Evolutionary conservation across 2,797 vertebrate species (phyloP), one percentile per base, ranked within the genome.

Genomic region (Phyllotis vaccarum): DNA sequence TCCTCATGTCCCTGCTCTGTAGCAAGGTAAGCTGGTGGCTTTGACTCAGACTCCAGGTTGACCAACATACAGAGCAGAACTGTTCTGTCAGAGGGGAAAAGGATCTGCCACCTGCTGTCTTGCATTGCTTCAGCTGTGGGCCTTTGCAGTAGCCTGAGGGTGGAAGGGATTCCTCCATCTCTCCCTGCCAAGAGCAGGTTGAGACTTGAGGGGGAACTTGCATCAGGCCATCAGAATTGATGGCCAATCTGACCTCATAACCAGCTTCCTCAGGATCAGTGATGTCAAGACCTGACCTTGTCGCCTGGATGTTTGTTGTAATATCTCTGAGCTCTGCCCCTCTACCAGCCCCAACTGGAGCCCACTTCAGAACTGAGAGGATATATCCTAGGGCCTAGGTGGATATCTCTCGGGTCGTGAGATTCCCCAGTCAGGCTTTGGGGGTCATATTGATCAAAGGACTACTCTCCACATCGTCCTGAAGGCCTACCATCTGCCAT

Each of bases 1-100:
- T 99, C 98, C 99, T 99, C 98, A 99, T 99, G 99, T 99, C 99
- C 83, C 99, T 99, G 97, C 98, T 99, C 97, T 99, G 99, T 98
- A 99, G 99, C 99, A 99, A 99, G 99, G 99, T 99, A 21, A 97
- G 97, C 19, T 16, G 1, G 6, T 5, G 66, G 49, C 43, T n/a
- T 40, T 52, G 43, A 22, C 78, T 54, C 2, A 14, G 75, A 43
- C n/a, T 40, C 56, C 88, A 79, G 49, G 27, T 46, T 68, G 76
- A 54, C 16, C 21, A 49, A n/a, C 46, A 62, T 34, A 11, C 37
- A 7, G 0, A 0, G 2, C 16, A 43, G 92, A 46, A 1, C 17
- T 49, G 17, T 2, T 11, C 40, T 60, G 6, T 49, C 3, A 27
- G 2, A 5, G 34, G 0, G 10, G 22, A 27, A 52, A 22, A 22